Conservation (phyloP, 1,140 invertebrate species). For the Caenorhabditis briggsae region DNA sequence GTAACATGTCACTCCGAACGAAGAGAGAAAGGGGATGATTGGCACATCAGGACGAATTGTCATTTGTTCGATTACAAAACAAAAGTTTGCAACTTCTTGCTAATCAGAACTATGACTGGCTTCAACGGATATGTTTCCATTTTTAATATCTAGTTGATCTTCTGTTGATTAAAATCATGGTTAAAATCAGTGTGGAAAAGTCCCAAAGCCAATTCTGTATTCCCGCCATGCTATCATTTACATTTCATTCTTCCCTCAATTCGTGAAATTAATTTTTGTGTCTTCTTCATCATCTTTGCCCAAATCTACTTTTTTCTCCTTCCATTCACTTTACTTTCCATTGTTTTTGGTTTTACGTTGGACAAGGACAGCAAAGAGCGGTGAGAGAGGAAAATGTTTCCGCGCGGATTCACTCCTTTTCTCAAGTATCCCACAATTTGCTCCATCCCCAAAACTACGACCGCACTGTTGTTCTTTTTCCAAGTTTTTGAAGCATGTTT, state of each 20-base stretch:
- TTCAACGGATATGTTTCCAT: not conserved
- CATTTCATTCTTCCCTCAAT: not conserved
- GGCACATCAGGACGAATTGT: conserved; percentile 33
- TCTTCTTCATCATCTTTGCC: conserved; percentile 19
- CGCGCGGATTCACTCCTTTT: conserved; percentile 51
- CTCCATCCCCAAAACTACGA: not conserved
- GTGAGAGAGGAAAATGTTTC: conserved; percentile 42
- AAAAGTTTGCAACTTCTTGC: not conserved
- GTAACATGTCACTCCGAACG: conserved; percentile 49
- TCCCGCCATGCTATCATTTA: not conserved
- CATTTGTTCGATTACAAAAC: conserved; percentile 48
- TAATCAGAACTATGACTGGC: not conserved
- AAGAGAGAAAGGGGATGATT: not conserved
- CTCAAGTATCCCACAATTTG: conserved; percentile 49
- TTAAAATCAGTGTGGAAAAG: not conserved
- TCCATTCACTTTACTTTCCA: conserved; percentile 35
- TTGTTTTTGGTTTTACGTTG: conserved; percentile 49
- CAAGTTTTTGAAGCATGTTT: not conserved
- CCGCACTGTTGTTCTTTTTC: not conserved
- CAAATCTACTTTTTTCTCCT: not conserved
- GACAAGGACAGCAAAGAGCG: conserved; percentile 26
- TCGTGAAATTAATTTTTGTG: conserved; percentile 27
- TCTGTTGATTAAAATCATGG: no score
- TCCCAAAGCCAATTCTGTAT: not conserved
- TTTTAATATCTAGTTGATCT: no score